phyloP scores from a whole-genome alignment of 1,140 invertebrate genomes.

The Leptoteleia sp. region DNA sequence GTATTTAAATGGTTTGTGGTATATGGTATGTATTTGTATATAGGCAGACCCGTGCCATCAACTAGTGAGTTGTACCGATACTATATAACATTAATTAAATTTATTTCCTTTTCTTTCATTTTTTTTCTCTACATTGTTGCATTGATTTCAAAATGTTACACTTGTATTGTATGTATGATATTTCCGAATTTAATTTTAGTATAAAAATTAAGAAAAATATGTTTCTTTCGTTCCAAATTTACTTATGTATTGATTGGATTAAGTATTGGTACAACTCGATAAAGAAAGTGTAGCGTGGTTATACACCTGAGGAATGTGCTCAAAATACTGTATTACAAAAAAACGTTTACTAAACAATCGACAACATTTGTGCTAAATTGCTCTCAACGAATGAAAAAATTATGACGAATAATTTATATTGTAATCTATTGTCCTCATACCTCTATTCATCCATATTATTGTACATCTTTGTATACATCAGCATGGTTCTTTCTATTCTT shows the following conservation, averaged over 20 bases:
- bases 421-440: conserved; percentile 79
- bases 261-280: conserved; percentile 79
- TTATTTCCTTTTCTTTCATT: conserved; percentile 3
- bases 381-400: conserved; percentile 74
- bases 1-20: conserved; percentile 81
- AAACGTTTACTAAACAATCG: conserved; percentile 78
- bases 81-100: conserved; percentile 45
- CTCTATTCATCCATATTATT: conserved; percentile 79
- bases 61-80: conserved; percentile 80
- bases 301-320: conserved; percentile 81
- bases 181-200: too few relatives aligned
- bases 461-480: conserved; percentile 78
- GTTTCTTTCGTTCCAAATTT: too few relatives aligned
- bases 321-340: conserved; percentile 80
- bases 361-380: conserved; percentile 78
- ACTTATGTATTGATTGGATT: conserved; percentile 29
- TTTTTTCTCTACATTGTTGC: not conserved
- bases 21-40: conserved; percentile 82
- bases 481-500: conserved; percentile 80
- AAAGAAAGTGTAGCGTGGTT: conserved; percentile 80
- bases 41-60: conserved; percentile 80
- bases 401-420: conserved; percentile 79
- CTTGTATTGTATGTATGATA: too few relatives aligned
- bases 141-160: too few relatives aligned
- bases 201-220: too few relatives aligned